Evolutionary conservation across 2,888 invertebrate genomes (phyloP).

Genomic region (Matsumyia berberina): DNA sequence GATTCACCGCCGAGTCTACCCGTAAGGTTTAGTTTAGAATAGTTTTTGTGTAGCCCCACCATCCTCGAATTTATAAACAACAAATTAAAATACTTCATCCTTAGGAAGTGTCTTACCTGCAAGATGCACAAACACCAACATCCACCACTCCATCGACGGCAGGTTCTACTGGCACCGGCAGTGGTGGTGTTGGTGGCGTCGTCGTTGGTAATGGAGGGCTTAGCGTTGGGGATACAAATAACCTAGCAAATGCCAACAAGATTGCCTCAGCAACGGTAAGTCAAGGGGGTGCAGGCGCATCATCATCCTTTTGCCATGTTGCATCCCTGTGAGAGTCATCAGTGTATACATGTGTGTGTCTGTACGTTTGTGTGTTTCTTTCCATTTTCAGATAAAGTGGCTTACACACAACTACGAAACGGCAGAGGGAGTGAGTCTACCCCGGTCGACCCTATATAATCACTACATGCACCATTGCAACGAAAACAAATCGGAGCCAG

Average conservation of each 20-base stretch:
- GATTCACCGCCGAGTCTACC: slow-evolving; percentile 89
- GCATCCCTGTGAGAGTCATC: slow-evolving; percentile 28
- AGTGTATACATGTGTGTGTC: slow-evolving; percentile 18
- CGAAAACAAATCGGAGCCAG: slow-evolving; percentile 97
- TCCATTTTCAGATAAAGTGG: slow-evolving; percentile 92
- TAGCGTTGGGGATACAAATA: slow-evolving; percentile 80
- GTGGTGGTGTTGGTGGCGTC: slow-evolving; percentile 86
- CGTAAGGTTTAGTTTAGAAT: slow-evolving; percentile 85
- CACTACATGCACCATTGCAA: slow-evolving; percentile 98
- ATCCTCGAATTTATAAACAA: slow-evolving; percentile 4
- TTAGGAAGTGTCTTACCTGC: slow-evolving; percentile 84
- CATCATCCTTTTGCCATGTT: neutral
- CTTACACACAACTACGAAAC: slow-evolving; percentile 99
- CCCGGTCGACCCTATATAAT: slow-evolving; percentile 97
- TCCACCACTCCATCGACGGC: slow-evolving; percentile 84
- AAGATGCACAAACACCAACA: slow-evolving; percentile 85
- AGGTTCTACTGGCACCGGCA: slow-evolving; percentile 85
- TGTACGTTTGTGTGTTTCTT: slow-evolving; percentile 48
- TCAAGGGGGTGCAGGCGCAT: slow-evolving; percentile 58
- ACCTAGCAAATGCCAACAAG: slow-evolving; percentile 86
- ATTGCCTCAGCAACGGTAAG: slow-evolving; percentile 96
- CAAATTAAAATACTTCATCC: slow-evolving; percentile 43
- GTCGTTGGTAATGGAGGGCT: slow-evolving; percentile 77
- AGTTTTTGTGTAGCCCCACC: neutral
- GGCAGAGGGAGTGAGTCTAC: slow-evolving; percentile 95